Conservation (phyloP, 2,888 invertebrate genomes). For the Dynastes maya region DNA sequence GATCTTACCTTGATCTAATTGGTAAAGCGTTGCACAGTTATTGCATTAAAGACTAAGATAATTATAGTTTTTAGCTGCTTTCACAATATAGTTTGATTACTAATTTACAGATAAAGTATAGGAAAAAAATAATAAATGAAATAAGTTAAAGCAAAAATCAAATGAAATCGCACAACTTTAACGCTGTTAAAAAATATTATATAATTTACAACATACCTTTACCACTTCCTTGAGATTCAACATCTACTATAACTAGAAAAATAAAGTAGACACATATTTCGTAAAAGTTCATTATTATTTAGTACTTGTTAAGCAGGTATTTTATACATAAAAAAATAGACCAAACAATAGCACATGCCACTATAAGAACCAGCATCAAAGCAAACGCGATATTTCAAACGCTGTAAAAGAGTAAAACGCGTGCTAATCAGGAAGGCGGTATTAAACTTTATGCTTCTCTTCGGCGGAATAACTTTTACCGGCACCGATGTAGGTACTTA, state of each 20-base stretch:
- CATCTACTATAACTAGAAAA: conserved; percentile 3
- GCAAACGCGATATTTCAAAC: conserved; percentile 23
- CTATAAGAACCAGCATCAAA: conserved; percentile 14
- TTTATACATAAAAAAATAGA: not conserved
- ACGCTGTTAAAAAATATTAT: not conserved
- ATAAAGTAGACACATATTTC: conserved; percentile 13
- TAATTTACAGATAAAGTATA: conserved; percentile 1
- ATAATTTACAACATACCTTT: conserved; percentile 35
- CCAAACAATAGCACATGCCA: conserved; percentile 3
- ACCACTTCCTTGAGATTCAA: conserved; percentile 26
- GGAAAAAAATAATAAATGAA: not conserved
- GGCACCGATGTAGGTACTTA: conserved; percentile 14
- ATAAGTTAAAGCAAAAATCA: too few species aligned
- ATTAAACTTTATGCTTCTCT: conserved; percentile 37
- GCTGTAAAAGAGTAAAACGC: not conserved
- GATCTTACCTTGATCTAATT: conserved; percentile 45
- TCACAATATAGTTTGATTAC: conserved; percentile 5
- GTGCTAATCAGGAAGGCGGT: conserved; percentile 17
- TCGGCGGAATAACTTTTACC: conserved; percentile 45
- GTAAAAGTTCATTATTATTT: conserved; percentile 25
- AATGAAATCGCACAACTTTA: not conserved
- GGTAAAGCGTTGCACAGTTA: conserved; percentile 35
- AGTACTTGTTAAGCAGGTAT: not conserved
- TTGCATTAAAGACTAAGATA: conserved; percentile 30
- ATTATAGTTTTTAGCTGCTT: conserved; percentile 13